Evolutionary conservation across 2,797 vertebrate genomes (phyloP), one percentile per base, ranked within the genome.

Genomic region (Limnodromus scolopaceus): DNA sequence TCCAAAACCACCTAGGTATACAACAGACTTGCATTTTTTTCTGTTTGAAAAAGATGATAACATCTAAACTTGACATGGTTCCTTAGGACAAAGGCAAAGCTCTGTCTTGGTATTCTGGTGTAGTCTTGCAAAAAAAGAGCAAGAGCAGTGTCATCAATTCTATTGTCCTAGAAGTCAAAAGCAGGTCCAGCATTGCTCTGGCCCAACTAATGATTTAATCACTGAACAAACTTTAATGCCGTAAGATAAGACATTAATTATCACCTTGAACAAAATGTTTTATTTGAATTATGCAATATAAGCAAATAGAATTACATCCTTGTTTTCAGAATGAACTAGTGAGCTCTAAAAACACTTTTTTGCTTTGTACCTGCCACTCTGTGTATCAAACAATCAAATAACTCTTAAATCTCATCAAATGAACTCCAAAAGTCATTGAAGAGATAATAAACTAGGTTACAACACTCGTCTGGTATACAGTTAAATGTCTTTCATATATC

Each of bases 401-500:
- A 93, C 88, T 92, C 95, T 93, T 92, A 95, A 96, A 94, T 93
- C 92, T 96, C 94, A 95, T 94, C 93, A 96, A 72, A 89, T 94
- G 81, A 96, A 80, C 88, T 96, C 93, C 94, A 92, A 94, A 95
- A 98, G 97, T 96, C 97, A 94, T 23, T 70, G 95, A 89, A 94
- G 78, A 97, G 87, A 92, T 97, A 92, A 96, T 95, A 97, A 97
- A 95, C 41, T 46, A 88, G 82, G 94, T 97, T 98, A 94, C 87
- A 97, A 95, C 95, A 95, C 88, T 90, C 4, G 1, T 87, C 81
- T 95, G 84, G 28, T 94, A 94, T 89, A 94, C 70, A 97, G 87
- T 83, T 80, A 96, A 97, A 97, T 97, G 97, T 87, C 97, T 98
- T 98, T 97, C 97, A 87, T 94, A 96, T 98, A 97, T 97, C 96